These are phyloP conservation scores for Campoplex nolae DNA, from an alignment of 2,888 invertebrate genomes.

Conservation along the genomic window DNA sequence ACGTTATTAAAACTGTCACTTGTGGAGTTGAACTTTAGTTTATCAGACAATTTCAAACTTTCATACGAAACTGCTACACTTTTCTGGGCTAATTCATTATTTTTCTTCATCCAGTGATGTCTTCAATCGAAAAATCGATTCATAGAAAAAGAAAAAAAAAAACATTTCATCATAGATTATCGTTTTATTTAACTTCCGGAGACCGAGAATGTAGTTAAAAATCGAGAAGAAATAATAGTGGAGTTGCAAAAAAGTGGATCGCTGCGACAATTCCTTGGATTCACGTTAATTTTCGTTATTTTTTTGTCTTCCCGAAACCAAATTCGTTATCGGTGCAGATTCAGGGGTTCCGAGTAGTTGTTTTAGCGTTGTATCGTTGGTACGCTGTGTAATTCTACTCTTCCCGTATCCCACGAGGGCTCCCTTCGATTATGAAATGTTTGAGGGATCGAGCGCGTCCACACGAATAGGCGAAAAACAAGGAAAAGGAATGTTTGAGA, in stretches of 20 bases:
- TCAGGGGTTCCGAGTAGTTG: not conserved
- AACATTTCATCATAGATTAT: too few relatives aligned
- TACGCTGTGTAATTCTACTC: not conserved
- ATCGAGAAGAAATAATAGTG: too few relatives aligned
- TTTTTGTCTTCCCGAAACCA: not conserved
- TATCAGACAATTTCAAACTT: not conserved
- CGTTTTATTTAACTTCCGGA: too few relatives aligned
- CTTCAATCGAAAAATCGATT: not conserved
- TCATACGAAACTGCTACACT: not conserved
- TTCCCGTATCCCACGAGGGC: constrained; percentile 26
- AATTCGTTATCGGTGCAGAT: not conserved
- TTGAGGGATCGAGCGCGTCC: constrained; percentile 50
- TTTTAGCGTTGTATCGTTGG: not conserved
- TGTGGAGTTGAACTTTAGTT: not conserved
- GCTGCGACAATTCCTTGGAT: too few relatives aligned
- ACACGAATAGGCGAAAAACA: constrained; percentile 2
- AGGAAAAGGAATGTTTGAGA: not conserved
- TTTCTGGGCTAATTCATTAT: not conserved
- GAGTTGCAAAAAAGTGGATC: too few relatives aligned
- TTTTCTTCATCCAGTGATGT: not conserved
- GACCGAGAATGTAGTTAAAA: too few relatives aligned
- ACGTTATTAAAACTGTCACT: not conserved
- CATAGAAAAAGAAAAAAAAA: not conserved
- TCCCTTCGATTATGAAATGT: constrained; percentile 25
- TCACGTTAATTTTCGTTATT: too few relatives aligned